Evolutionary conservation across 1,140 invertebrate species (phyloP), one percentile per base, ranked within the genome.

Genomic region (Apis laboriosa): DNA sequence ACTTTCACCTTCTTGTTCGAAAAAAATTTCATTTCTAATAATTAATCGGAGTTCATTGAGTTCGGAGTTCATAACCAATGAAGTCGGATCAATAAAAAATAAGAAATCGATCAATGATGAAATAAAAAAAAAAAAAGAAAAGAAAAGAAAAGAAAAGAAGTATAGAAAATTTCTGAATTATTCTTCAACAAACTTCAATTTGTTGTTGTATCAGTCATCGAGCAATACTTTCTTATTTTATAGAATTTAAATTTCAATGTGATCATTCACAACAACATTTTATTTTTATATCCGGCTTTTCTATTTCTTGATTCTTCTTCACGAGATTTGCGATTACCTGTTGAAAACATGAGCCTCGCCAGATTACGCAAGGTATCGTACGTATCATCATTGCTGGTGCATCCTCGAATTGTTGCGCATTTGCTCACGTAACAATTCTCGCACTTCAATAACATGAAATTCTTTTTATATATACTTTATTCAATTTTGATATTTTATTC

Each of bases 291-390:
- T 56, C 19, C 4, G 19, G n/a, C 2, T 34, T 51, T 60, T 21
- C 55, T 19, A 19, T 72, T 24, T 71, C 19, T 49, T n/a, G 55
- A 58, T 8, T 58, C 11, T 24, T 7, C 0, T 4, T 15, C 5
- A 17, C 21, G 1, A 15, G 3, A 12, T 53, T 75, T 12, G 7
- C 15, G n/a, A 19, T 67, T 55, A 55, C 28, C 13, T 61, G 15
- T 53, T 19, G 51, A 55, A 66, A 83, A 77, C 67, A 87, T 84
- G 75, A 84, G 76, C 19, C 60, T 86, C 84, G n/a, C 66, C 17
- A 43, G 58, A 74, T 86, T 87, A 80, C 80, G 84, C 51, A 87
- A 87, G 80, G 86, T 86, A 87, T 53, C 21, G 21, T 58, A 53
- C 43, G 49, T 53, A 72, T 55, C 34, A 56, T 78, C 9, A 58